phyloP scores from a whole-genome alignment of 2,797 vertebrate genomes.

The Myiotriccus ornatus region DNA sequence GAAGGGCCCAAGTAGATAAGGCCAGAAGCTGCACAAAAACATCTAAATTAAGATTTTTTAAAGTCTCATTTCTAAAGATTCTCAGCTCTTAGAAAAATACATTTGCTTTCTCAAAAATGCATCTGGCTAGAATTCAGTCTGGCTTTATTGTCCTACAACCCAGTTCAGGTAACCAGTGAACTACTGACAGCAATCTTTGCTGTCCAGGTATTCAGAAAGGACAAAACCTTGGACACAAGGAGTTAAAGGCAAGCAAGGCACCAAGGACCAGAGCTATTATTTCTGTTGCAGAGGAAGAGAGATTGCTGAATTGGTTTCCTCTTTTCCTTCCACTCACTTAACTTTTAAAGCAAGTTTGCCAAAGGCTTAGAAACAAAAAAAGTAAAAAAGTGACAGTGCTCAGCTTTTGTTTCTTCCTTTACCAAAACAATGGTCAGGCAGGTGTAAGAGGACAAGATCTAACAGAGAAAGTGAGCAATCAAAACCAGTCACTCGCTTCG shows the following conservation, averaged over 20 bases:
- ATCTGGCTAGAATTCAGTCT: neutral
- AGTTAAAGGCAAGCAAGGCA: neutral
- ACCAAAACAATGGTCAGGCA: neutral
- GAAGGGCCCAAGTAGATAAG: neutral
- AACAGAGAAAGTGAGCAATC: neutral
- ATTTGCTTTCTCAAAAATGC: neutral
- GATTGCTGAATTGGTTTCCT: neutral
- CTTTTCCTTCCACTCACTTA: neutral
- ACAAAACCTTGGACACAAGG: neutral
- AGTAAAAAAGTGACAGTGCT: neutral
- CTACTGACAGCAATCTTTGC: neutral
- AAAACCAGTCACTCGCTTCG: neutral
- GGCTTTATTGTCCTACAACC: neutral
- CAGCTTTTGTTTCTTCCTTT: neutral
- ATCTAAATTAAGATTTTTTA: neutral
- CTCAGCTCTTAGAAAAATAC: neutral
- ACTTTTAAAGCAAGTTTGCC: neutral
- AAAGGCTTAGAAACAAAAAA: neutral
- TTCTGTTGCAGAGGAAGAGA: neutral
- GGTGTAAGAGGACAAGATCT: neutral
- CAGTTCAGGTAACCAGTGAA: neutral
- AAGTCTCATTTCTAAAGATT: neutral
- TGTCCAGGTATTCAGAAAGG: neutral
- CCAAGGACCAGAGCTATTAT: fast-evolving
- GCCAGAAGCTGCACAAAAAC: neutral